Base-by-base conservation (phyloP, 2,888 invertebrate species). In the Tetranychus piercei region DNA sequence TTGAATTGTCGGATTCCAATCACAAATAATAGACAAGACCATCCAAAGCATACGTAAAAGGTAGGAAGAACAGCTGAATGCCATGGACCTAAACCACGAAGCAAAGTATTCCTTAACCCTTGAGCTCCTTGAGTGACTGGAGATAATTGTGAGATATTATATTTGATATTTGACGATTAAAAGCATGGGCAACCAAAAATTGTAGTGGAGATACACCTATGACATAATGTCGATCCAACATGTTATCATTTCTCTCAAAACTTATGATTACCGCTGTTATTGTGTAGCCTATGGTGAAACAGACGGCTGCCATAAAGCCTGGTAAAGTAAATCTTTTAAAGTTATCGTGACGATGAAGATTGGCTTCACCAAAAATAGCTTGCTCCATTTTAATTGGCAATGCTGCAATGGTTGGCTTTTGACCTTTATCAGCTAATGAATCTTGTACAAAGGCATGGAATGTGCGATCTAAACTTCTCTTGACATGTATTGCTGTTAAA, bases 251-350 rank as follows among this genome's bases (percentile, higher is more conserved):
- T 79, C 92, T 86, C 82, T 93, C 93, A 80, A 92, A 91, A 79
- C 93, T 92, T 78, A 93, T 85, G 1, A 91, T 91, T 0, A 94
- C 90, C 0, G 94, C 93, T 1, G 94, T 95, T 77, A 94, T 83
- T 0, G 94, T 94, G 15, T 94, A 93, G 73, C 94, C 94, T 85
- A 95, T 86, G 87, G 94, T 94, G 86, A 93, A 94, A 3, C 94
- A 93, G 83, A 94, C 71, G 18, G 73, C 66, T 79, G 94, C 84
- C 80, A 94, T 94, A 77, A 94, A 92, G 78, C 94, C 94, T 70
- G 94, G 94, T 18, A 94, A 94, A 76, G 94, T 94, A 83, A 94
- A 95, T 83, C 94, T 92, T 0, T 93, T 94, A 81, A 94, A 94
- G 15, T 91, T 92, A 5, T 45, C 18, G 15, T 71, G 71, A 8